A percentile compares a stretch with the other conserved stretches of the same genome.
phyloP scores from a whole-genome alignment of 2,888 invertebrate genomes.

The Spodoptera picta region DNA sequence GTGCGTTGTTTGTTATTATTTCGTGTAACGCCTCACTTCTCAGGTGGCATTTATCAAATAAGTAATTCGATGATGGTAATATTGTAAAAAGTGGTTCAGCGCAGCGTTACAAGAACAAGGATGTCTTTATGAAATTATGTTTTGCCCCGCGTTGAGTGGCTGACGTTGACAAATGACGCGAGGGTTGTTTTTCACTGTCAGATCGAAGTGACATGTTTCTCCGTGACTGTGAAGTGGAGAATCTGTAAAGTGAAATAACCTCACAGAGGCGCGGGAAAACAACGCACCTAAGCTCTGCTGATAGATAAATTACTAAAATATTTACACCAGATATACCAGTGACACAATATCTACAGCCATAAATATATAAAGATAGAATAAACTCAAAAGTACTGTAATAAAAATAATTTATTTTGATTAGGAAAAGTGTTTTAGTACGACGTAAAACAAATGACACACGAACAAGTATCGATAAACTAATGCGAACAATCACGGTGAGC shows the following conservation, averaged over 20 bases:
- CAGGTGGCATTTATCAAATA: slow-evolving; percentile 60
- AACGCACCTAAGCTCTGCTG: slow-evolving; percentile 5
- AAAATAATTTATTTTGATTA: not conserved
- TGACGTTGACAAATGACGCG: slow-evolving; percentile 86
- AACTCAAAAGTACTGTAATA: not conserved
- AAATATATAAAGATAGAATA: not conserved
- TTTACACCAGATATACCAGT: too few species aligned
- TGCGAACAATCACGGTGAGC: slow-evolving; percentile 47
- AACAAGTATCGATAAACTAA: slow-evolving; percentile 46
- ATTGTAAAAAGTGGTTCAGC: slow-evolving; percentile 70
- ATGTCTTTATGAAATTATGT: slow-evolving; percentile 87
- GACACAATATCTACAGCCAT: not conserved
- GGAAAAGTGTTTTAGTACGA: slow-evolving; percentile 12
- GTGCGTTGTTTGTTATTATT: slow-evolving; percentile 28
- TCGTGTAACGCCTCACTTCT: slow-evolving; percentile 14
- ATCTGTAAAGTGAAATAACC: slow-evolving; percentile 80
- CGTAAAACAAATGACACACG: slow-evolving; percentile 35
- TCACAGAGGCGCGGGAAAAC: slow-evolving; percentile 58
- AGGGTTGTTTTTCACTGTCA: slow-evolving; percentile 86
- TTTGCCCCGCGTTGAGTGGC: slow-evolving; percentile 81
- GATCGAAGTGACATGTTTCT: slow-evolving; percentile 85
- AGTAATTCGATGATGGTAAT: slow-evolving; percentile 68
- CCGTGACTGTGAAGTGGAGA: slow-evolving; percentile 78
- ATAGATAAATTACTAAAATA: slow-evolving; percentile 15
- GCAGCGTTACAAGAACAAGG: slow-evolving; percentile 80